Evolutionary conservation across 2,888 invertebrate species (phyloP), one percentile per base, ranked within the genome.

Genomic region (Eupithecia subfuscata): DNA sequence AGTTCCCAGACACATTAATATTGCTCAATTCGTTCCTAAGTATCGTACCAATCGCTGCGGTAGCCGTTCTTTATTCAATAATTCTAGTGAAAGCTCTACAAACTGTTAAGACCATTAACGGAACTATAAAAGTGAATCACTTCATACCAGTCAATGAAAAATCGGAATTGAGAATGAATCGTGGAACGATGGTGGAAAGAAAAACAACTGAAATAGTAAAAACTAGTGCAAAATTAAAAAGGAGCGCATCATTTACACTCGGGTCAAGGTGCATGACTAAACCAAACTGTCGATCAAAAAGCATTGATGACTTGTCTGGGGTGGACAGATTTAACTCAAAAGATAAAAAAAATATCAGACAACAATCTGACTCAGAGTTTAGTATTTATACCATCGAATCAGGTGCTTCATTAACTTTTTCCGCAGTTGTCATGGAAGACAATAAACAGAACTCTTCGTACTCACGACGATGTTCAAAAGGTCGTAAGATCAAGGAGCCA

Each of bases 51-150:
- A 88, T 95, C 2, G 67, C 86, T 34, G 82, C 90, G 8, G 92
- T 93, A n/a, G 87, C 86, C 2, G 88, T 96, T 1, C 88, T 96
- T 14, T 96, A 96, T 81, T 91, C 94, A 1, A 95, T 96, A 8
- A 96, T 96, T 77, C 88, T 96, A 79, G 90, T 95, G 72, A 91
- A 93, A 81, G 96, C 96, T 2, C 84, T 96, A 68, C 93, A 90
- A 82, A 96, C 94, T 68, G 89, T 91, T 1, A 88, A 85, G 69
- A 87, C 86, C 72, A 86, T 91, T 8, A 89, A 87, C 78, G 87
- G 83, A 60, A 84, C 88, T 6, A 83, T 87, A 25, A 91, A 89
- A 87, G 85, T 84, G 68, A 80, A 75, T 71, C 75, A 85, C 80
- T 81, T 77, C 34, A 34, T 76, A 75, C 65, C 75, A 40, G 73